Conservation (phyloP, 2,888 invertebrate genomes). For the Acronicta leporina region DNA sequence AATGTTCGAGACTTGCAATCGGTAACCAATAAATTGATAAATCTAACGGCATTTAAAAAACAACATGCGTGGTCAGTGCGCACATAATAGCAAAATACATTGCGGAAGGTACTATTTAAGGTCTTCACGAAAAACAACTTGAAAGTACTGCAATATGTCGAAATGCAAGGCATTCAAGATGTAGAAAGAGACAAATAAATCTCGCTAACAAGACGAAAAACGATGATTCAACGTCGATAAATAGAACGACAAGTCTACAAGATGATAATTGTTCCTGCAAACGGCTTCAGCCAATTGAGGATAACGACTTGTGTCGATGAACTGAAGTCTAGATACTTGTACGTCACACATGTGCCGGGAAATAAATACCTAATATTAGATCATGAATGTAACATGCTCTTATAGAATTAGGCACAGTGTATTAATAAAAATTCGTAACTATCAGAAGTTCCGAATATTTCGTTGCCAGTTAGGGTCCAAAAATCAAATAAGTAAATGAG, state of each 20-base stretch:
- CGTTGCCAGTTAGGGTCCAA: too few species aligned
- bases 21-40: constrained; percentile 29
- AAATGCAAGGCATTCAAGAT: constrained; percentile 7
- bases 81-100: constrained; percentile 2
- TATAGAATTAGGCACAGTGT: constrained; percentile 17
- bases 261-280: constrained; percentile 78
- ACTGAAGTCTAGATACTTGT: constrained; percentile 58
- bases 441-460: neutral
- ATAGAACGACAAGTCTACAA: constrained; percentile 67
- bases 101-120: neutral
- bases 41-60: constrained; percentile 12
- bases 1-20: constrained; percentile 20
- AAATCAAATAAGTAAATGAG: too few species aligned
- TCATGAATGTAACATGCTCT: constrained; percentile 25
- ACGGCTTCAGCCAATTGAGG: constrained; percentile 74
- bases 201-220: constrained; percentile 65
- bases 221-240: constrained; percentile 74
- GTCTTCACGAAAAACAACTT: too few species aligned
- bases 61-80: too few species aligned
- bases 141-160: constrained; percentile 12
- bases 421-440: constrained; percentile 35
- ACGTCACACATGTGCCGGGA: constrained; percentile 50
- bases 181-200: constrained; percentile 50
- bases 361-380: constrained; percentile 50
- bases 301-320: constrained; percentile 79